Percentiles rank a stretch among this genome's conserved stretches.
Conservation (phyloP, 2,888 invertebrate genomes). For the Drosophila kokeensis region DNA sequence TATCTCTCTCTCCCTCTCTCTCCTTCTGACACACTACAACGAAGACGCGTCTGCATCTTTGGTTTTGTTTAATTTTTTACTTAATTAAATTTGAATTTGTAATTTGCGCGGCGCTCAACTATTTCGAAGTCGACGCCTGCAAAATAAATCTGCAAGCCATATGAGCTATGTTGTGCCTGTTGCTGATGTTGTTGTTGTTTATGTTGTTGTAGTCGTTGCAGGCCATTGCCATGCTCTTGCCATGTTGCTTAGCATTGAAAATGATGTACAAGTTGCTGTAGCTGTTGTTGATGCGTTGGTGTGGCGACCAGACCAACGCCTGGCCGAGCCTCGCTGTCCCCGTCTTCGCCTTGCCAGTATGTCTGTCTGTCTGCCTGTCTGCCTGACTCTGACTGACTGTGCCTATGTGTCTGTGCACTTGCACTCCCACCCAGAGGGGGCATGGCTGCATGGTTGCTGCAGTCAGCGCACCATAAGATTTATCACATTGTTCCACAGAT, state of each 20-base stretch:
- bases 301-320: conserved; percentile 67
- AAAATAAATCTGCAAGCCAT: conserved; percentile 76
- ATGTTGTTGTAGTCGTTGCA: conserved; percentile 48
- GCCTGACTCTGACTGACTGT: conserved; percentile 35
- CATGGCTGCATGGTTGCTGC: conserved; percentile 67
- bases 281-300: conserved; percentile 71
- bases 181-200: conserved; percentile 29
- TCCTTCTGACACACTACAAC: conserved; percentile 67
- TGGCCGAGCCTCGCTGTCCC: conserved; percentile 42
- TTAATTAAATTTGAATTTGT: conserved; percentile 80
- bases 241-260: conserved; percentile 80
- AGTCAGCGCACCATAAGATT: conserved; percentile 76
- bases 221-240: conserved; percentile 70
- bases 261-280: conserved; percentile 78
- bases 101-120: conserved; percentile 72
- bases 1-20: neutral
- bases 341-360: conserved; percentile 17
- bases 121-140: conserved; percentile 62
- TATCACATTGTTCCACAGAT: conserved; percentile 83
- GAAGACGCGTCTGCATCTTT: conserved; percentile 73
- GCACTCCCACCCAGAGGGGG: conserved; percentile 77
- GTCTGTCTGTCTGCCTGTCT: conserved; percentile 16
- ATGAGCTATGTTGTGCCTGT: conserved; percentile 60
- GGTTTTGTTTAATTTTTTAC: conserved; percentile 78
- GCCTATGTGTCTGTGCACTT: conserved; percentile 65